phyloP scores from a whole-genome alignment of 2,888 invertebrate species.

The Mamestra brassicae region DNA sequence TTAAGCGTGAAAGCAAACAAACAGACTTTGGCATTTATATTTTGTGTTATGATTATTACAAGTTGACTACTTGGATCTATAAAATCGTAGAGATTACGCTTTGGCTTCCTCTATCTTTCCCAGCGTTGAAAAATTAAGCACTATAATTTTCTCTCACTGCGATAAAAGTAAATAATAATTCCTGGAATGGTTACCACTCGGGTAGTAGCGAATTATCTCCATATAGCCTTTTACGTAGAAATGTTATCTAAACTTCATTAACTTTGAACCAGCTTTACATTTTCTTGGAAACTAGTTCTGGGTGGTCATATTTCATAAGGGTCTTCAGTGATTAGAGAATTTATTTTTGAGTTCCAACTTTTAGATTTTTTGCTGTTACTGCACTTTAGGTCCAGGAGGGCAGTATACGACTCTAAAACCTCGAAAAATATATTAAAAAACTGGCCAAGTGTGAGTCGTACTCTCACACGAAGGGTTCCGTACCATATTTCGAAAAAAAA shows the following conservation, averaged over 20 bases:
- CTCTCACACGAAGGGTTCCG: too few species aligned
- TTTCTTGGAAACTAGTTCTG: neutral
- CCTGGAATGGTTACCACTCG: neutral
- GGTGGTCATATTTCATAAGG: neutral
- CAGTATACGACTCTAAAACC: neutral
- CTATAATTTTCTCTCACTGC: neutral
- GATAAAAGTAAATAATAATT: slow-evolving; percentile 5
- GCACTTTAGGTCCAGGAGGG: too few species aligned
- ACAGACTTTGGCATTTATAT: too few species aligned
- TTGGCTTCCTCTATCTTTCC: neutral
- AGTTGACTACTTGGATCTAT: neutral
- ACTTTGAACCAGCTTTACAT: neutral
- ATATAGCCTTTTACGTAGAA: neutral
- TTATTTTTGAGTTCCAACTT: too few species aligned
- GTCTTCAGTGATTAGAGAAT: too few species aligned
- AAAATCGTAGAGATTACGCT: neutral
- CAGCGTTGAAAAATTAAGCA: neutral
- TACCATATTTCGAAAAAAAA: too few species aligned
- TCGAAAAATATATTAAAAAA: neutral
- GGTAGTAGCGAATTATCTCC: neutral
- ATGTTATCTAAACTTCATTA: slow-evolving; percentile 4
- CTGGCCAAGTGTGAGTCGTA: too few species aligned
- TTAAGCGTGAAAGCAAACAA: too few species aligned
- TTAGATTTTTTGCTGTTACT: too few species aligned
- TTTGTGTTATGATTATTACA: neutral